These are phyloP conservation scores for Listrodromus nycthemerus DNA, from an alignment of 2,888 invertebrate genomes.

Conservation along the genomic window DNA sequence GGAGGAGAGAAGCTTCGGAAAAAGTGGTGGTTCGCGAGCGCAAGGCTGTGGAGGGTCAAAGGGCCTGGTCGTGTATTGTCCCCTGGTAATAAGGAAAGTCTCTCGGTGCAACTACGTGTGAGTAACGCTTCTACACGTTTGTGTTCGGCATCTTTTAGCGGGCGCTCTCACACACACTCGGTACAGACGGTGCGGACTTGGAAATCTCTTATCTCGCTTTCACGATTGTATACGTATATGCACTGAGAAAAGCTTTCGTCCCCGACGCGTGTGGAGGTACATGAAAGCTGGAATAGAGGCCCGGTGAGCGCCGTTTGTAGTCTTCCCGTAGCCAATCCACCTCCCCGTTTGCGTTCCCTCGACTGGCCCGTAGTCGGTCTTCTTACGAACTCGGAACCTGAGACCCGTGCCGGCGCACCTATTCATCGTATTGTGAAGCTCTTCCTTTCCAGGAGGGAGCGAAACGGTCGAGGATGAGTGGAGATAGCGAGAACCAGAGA, in stretches of 20 bases:
- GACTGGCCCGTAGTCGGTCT: conserved; percentile 40
- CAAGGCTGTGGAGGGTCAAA: conserved; percentile 51
- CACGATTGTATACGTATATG: conserved; percentile 1
- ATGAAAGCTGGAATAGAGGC: conserved; percentile 25
- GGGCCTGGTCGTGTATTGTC: conserved; percentile 62
- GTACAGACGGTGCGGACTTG: conserved; percentile 16
- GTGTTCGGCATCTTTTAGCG: conserved; percentile 23
- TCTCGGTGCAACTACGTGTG: conserved; percentile 19
- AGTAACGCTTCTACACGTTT: background rate
- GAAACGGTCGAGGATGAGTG: conserved; percentile 61
- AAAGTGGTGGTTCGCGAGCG: conserved; percentile 29
- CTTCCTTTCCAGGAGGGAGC: conserved; percentile 32
- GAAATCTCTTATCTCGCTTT: conserved; percentile 31
- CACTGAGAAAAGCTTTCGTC: conserved; percentile 23
- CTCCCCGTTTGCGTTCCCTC: conserved; percentile 29
- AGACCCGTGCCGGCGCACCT: conserved; percentile 42
- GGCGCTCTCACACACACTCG: conserved; percentile 7
- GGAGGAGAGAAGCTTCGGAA: background rate
- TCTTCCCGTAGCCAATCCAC: conserved; percentile 39
- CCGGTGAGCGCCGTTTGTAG: conserved; percentile 51
- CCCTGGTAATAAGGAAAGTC: conserved; percentile 63
- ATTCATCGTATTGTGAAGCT: conserved; percentile 65
- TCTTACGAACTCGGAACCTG: conserved; percentile 36
- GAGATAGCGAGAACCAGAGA: conserved; percentile 48
- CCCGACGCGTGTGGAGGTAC: conserved; percentile 23